Percentiles rank a stretch among this genome's conserved stretches.
Evolutionary conservation across 2,113 vertebrate species (phyloP).

Genomic region (Psephotus haematonotus): DNA sequence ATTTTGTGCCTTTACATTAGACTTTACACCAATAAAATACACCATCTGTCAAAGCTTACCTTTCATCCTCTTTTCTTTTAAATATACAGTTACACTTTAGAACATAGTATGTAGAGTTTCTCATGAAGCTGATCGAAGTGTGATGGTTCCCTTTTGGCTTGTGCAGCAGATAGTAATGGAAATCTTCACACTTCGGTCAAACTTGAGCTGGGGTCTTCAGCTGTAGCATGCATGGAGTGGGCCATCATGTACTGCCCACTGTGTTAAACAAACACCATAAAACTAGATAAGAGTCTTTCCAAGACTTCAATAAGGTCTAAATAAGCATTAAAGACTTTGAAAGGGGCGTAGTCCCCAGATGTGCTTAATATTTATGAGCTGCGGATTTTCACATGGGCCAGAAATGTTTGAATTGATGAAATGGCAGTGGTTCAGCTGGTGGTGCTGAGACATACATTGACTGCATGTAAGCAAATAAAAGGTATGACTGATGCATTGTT

Average conservation of each 20-base stretch:
- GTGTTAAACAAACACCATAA: background rate
- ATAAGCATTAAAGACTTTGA: background rate
- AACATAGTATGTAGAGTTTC: background rate
- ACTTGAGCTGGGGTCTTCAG: background rate
- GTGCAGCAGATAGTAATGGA: background rate
- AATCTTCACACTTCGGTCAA: background rate
- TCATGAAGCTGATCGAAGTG: background rate
- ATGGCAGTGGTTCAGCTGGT: background rate
- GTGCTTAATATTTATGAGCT: background rate
- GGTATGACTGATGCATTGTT: background rate
- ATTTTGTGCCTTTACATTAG: background rate
- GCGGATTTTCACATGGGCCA: background rate
- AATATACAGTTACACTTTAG: background rate
- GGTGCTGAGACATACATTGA: background rate
- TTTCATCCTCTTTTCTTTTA: background rate
- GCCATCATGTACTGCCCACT: background rate
- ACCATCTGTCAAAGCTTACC: background rate
- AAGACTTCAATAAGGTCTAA: background rate
- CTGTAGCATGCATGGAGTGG: rapidly evolving
- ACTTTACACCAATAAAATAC: background rate
- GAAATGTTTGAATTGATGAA: background rate
- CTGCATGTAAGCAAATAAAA: background rate
- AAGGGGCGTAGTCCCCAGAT: background rate
- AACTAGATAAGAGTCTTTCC: background rate
- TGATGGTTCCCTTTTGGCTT: background rate